These are phyloP conservation scores for Marronus borbonicus DNA, from an alignment of 2,888 invertebrate genomes.

Conservation along the genomic window DNA sequence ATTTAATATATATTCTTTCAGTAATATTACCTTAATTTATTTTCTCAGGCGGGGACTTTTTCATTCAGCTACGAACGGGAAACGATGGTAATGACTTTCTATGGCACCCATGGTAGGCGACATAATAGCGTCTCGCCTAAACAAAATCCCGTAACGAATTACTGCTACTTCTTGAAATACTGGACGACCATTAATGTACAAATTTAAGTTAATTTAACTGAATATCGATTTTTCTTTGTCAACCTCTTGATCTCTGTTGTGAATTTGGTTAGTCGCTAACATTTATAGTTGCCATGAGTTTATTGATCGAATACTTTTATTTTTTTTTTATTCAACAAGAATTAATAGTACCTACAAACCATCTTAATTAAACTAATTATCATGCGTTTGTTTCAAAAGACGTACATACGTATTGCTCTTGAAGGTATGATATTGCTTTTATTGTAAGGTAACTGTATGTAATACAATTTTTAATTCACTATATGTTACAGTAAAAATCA, in stretches of 20 bases:
- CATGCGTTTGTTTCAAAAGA: no score
- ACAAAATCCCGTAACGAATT: constrained; percentile 6
- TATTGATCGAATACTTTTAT: no score
- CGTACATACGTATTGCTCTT: no score
- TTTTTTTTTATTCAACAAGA: no score
- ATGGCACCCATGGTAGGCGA: neutral
- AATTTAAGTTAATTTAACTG: neutral
- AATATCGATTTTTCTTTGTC: neutral
- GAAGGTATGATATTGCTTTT: no score
- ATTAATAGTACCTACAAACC: no score
- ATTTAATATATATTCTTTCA: constrained; percentile 36
- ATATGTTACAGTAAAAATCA: no score
- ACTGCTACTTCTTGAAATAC: neutral
- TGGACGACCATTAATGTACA: neutral
- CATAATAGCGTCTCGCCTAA: neutral
- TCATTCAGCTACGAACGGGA: constrained; percentile 5
- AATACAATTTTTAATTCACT: no score
- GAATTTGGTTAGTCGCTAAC: no score
- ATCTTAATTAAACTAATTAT: no score
- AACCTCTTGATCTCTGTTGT: neutral
- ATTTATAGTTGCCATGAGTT: no score
- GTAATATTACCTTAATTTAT: constrained; percentile 34
- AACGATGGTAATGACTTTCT: neutral
- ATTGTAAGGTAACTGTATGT: no score
- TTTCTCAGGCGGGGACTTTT: constrained; percentile 29